Conservation (phyloP, 1,140 invertebrate species). For the Belonocnema kinseyi region DNA sequence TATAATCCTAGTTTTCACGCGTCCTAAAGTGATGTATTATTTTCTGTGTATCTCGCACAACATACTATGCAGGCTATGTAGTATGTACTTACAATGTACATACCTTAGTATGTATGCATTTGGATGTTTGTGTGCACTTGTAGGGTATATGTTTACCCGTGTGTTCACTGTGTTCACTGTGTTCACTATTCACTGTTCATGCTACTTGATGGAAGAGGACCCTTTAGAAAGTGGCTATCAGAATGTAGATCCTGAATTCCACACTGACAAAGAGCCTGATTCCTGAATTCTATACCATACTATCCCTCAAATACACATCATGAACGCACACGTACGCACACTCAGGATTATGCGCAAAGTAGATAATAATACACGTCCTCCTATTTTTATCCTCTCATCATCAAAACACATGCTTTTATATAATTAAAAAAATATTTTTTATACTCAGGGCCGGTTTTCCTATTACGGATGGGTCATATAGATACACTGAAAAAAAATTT, state of each 20-base stretch:
- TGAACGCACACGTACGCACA: not conserved
- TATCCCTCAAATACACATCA: slow-evolving; percentile 19
- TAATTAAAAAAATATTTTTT: too few relatives aligned
- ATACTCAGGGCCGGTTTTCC: too few relatives aligned
- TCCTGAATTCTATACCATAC: slow-evolving; percentile 17
- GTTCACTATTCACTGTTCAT: not conserved
- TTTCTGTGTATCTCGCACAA: slow-evolving; percentile 10
- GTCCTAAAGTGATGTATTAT: slow-evolving; percentile 19
- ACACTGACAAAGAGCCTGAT: slow-evolving; percentile 21
- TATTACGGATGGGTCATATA: too few relatives aligned
- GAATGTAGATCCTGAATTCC: slow-evolving; percentile 23
- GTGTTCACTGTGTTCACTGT: not conserved
- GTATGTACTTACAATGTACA: not conserved
- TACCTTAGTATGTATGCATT: not conserved
- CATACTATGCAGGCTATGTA: not conserved
- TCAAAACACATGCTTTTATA: too few relatives aligned
- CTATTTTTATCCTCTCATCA: too few relatives aligned
- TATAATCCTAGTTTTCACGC: slow-evolving; percentile 22
- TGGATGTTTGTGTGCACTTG: not conserved
- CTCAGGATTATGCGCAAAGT: too few relatives aligned
- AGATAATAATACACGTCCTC: too few relatives aligned
- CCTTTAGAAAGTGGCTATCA: slow-evolving; percentile 29
- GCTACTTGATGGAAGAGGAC: slow-evolving; percentile 25
- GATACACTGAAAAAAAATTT: too few relatives aligned
- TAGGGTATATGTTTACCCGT: slow-evolving; percentile 17